phyloP scores from a whole-genome alignment of 1,140 invertebrate genomes.

The Dendrolimus punctatus region DNA sequence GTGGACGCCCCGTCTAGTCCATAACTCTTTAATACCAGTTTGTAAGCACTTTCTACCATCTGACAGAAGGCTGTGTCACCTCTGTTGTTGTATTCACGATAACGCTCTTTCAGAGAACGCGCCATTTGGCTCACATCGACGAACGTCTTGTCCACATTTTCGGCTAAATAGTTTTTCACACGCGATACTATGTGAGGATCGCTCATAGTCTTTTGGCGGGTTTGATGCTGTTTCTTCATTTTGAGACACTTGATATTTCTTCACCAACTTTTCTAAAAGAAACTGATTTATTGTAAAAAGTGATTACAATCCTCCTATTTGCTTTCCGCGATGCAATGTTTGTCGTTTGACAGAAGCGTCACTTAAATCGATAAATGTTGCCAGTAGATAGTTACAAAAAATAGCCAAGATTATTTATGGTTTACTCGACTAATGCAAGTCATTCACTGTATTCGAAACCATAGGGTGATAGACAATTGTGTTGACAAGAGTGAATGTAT shows the following conservation, averaged over 20 bases:
- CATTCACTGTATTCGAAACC: too few species aligned
- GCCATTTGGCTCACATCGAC: constrained; percentile 84
- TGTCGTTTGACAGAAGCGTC: constrained; percentile 65
- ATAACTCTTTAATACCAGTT: constrained; percentile 73
- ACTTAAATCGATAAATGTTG: constrained; percentile 41
- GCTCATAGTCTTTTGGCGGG: constrained; percentile 51
- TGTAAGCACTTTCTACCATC: constrained; percentile 75
- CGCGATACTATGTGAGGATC: constrained; percentile 65
- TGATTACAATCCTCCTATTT: constrained; percentile 9
- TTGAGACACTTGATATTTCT: constrained; percentile 14
- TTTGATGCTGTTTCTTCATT: constrained; percentile 61
- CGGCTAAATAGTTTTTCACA: constrained; percentile 78
- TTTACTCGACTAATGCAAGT: too few species aligned
- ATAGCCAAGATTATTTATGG: too few species aligned
- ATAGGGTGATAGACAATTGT: too few species aligned
- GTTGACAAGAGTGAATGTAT: too few species aligned
- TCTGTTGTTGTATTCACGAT: constrained; percentile 79
- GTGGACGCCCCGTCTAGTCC: constrained; percentile 70
- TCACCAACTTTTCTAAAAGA: background rate
- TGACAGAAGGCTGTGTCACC: constrained; percentile 78
- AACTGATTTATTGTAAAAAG: constrained; percentile 7
- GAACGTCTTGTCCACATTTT: constrained; percentile 80
- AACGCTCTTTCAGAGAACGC: constrained; percentile 78
- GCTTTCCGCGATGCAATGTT: constrained; percentile 36
- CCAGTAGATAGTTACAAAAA: constrained; percentile 6